Conservation (phyloP, 1,140 invertebrate species). For the Caenorhabditis tropicalis region DNA sequence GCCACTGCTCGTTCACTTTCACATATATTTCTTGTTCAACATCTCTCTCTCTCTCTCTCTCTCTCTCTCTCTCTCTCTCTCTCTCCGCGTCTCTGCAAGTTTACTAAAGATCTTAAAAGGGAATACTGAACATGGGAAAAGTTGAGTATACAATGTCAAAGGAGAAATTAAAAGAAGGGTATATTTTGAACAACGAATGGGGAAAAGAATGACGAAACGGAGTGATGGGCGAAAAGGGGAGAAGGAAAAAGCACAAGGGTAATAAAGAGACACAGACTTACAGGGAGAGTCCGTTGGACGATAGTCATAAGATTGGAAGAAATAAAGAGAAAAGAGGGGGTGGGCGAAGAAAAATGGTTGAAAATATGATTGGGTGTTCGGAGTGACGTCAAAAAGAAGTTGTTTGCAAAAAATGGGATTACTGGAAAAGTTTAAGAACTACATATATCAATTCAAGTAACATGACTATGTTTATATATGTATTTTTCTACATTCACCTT, state of each 20-base stretch:
- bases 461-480: too few species aligned
- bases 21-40: background rate
- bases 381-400: too few species aligned
- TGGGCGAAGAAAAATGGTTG: background rate
- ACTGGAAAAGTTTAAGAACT: too few species aligned
- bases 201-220: background rate
- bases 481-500: too few species aligned
- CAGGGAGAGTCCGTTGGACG: background rate
- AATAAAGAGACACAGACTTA: background rate
- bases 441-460: too few species aligned
- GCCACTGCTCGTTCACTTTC: background rate
- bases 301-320: background rate
- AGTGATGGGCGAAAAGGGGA: background rate
- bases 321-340: background rate
- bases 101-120: background rate
- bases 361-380: background rate
- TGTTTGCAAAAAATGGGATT: too few species aligned
- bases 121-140: background rate
- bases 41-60: background rate
- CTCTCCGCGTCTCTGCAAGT: background rate
- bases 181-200: background rate
- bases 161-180: background rate
- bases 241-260: background rate
- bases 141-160: background rate
- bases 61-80: background rate